Conservation (phyloP, 2,888 invertebrate genomes). For the Andrena trimmerana region DNA sequence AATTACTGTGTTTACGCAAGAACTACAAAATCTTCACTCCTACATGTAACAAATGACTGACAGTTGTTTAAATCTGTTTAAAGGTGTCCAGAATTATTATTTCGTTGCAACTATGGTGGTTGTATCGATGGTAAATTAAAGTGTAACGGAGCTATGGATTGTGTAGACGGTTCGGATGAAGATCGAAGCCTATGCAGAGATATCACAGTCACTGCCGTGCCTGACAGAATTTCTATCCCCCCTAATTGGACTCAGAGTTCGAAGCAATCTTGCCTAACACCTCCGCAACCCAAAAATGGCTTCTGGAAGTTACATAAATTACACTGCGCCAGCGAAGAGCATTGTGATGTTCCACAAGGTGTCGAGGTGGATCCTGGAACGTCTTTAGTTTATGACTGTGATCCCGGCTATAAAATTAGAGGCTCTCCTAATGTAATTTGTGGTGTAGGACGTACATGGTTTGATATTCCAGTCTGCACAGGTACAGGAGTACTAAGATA, state of each 20-base stretch:
- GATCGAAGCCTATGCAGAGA: conserved; percentile 68
- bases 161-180: conserved; percentile 85
- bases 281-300: conserved; percentile 78
- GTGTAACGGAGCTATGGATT: conserved; percentile 81
- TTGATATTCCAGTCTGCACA: conserved; percentile 73
- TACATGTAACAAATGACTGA: not conserved
- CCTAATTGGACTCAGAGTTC: conserved; percentile 5
- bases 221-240: conserved; percentile 13
- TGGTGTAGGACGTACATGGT: conserved; percentile 76
- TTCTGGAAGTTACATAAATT: conserved; percentile 73
- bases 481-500: conserved; percentile 68
- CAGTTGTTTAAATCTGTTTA: conserved; percentile 17
- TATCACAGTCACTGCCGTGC: not conserved
- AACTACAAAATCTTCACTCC: not conserved
- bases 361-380: conserved; percentile 73
- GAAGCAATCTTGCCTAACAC: conserved; percentile 69
- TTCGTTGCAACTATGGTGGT: conserved; percentile 84
- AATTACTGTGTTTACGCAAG: not conserved
- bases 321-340: conserved; percentile 65
- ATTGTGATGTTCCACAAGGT: conserved; percentile 70
- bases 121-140: conserved; percentile 81
- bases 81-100: conserved; percentile 81
- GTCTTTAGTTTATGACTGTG: conserved; percentile 77
- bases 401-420: conserved; percentile 72
- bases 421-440: conserved; percentile 75